Percentiles rank a stretch among this genome's conserved stretches.
Evolutionary conservation across 2,888 invertebrate genomes (phyloP).

Genomic region (Leucophora obtusa): DNA sequence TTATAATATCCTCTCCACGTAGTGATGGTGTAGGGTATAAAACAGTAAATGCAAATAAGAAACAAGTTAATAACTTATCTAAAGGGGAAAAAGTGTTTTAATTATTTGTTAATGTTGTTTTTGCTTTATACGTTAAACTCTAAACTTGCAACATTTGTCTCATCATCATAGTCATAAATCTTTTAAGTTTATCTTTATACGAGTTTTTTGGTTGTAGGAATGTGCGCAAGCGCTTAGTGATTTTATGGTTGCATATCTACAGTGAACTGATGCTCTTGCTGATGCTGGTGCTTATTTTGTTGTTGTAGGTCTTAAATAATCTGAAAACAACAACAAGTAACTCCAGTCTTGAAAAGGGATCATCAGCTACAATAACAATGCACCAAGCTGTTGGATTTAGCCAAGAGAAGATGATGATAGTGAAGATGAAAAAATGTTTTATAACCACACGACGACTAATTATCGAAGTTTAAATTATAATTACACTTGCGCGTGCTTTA

Average conservation of each 20-base stretch:
- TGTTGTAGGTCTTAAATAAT: conserved; percentile 49
- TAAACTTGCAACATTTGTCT: conserved; percentile 62
- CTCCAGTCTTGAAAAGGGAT: conserved; percentile 43
- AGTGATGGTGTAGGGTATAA: too few species aligned
- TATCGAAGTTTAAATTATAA: conserved; percentile 76
- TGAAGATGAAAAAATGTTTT: conserved; percentile 68
- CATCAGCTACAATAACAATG: conserved; percentile 9
- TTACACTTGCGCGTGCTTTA: conserved; percentile 67
- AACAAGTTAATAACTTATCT: conserved; percentile 38
- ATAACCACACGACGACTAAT: conserved; percentile 76
- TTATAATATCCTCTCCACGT: too few species aligned
- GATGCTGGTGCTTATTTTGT: conserved; percentile 49
- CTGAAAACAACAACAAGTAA: not conserved
- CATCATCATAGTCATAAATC: conserved; percentile 64
- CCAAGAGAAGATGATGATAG: conserved; percentile 34
- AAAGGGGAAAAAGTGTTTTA: conserved; percentile 31
- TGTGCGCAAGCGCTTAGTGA: conserved; percentile 47
- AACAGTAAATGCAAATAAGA: not conserved
- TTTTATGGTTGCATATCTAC: conserved; percentile 20
- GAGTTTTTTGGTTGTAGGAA: conserved; percentile 31
- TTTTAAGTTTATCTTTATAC: conserved; percentile 56
- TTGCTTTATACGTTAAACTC: not conserved
- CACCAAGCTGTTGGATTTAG: conserved; percentile 37
- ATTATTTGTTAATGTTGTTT: too few species aligned
- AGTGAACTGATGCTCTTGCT: conserved; percentile 7